Percentiles rank a stretch among this genome's conserved stretches.
Conservation (phyloP, 1,140 invertebrate genomes). For the Magallana ariakensis region DNA sequence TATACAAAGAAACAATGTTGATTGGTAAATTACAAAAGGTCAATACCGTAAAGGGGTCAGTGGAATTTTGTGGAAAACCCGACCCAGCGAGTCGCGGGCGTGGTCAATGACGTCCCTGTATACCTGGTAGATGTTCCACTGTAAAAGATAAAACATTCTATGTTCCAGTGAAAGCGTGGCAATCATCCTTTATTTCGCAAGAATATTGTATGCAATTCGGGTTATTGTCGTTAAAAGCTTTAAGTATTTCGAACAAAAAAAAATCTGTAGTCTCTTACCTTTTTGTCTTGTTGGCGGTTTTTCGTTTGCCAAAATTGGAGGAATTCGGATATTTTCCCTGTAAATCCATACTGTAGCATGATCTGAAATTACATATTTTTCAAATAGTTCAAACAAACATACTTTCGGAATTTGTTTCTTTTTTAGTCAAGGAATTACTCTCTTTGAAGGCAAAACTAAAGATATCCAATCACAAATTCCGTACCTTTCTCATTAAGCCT, state of each 20-base stretch:
- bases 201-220: too few species aligned
- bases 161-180: background rate
- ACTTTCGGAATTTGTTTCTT: too few species aligned
- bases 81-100: background rate
- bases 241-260: too few species aligned
- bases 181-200: too few species aligned
- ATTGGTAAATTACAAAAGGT: too few species aligned
- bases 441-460: too few species aligned
- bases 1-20: too few species aligned
- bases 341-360: background rate
- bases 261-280: background rate
- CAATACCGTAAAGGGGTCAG: background rate
- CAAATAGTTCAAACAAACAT: background rate
- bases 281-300: background rate
- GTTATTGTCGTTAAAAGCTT: too few species aligned
- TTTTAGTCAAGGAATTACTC: too few species aligned
- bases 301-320: too few species aligned
- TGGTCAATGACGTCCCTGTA: background rate
- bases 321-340: background rate
- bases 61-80: background rate
- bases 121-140: background rate
- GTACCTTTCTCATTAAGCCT: conserved; percentile 75
- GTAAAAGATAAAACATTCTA: background rate
- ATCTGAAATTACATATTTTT: background rate
- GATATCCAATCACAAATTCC: too few species aligned